A percentile compares a stretch with the other conserved stretches of the same genome.
These are phyloP conservation scores for Thamnophis sirtalis DNA, from an alignment of 2,113 vertebrate species.

Conservation along the genomic window DNA sequence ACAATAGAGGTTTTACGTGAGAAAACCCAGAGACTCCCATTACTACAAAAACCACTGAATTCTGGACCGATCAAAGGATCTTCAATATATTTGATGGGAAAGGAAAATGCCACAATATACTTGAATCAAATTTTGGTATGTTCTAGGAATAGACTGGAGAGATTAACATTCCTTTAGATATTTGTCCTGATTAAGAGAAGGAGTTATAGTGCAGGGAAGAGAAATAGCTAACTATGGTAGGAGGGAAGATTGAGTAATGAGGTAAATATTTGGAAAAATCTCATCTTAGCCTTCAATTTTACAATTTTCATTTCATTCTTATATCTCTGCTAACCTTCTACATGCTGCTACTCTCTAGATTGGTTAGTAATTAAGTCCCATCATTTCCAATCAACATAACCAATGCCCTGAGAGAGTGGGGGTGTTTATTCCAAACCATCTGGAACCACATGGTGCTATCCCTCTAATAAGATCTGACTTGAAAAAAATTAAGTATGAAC, in stretches of 20 bases:
- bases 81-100: background rate
- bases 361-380: background rate
- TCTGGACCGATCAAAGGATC: background rate
- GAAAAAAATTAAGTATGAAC: background rate
- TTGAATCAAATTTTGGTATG: background rate
- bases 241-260: background rate
- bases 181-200: background rate
- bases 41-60: background rate
- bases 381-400: background rate
- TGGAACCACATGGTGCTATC: background rate
- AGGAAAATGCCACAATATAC: background rate
- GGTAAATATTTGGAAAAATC: background rate
- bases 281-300: background rate
- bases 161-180: background rate
- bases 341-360: background rate
- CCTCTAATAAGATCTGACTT: background rate
- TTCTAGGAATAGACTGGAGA: background rate
- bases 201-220: background rate
- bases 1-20: background rate
- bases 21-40: background rate
- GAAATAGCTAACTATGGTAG: background rate
- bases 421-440: background rate
- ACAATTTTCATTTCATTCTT: background rate
- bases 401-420: background rate
- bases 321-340: too few species aligned